phyloP scores from a whole-genome alignment of 2,113 vertebrate genomes.

The Tragulus kanchil region DNA sequence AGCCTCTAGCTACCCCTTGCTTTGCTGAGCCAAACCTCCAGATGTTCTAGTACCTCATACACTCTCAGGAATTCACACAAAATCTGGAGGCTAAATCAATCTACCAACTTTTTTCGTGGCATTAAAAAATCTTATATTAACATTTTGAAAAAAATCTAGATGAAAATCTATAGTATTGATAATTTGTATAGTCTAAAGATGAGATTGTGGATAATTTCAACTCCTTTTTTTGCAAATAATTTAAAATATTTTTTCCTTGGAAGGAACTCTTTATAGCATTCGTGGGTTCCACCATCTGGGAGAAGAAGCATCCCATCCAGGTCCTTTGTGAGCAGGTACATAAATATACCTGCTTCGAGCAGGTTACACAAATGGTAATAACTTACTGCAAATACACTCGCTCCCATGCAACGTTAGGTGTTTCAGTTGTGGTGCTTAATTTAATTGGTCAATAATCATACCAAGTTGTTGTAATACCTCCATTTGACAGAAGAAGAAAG shows the following conservation, averaged over 20 bases:
- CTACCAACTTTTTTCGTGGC: background rate
- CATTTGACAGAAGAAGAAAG: background rate
- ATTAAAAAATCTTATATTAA: background rate
- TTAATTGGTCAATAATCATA: background rate
- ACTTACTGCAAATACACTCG: background rate
- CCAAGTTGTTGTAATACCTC: background rate
- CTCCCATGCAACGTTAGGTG: background rate
- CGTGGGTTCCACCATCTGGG: background rate
- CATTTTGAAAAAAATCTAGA: background rate
- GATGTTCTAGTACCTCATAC: too few species aligned
- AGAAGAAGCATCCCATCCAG: fast-evolving
- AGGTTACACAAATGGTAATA: background rate
- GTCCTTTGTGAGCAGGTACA: background rate
- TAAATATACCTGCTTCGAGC: background rate
- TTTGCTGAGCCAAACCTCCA: background rate
- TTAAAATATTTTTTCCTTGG: background rate
- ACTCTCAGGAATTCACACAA: background rate
- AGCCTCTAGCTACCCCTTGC: background rate
- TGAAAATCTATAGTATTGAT: background rate
- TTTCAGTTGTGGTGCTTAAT: background rate
- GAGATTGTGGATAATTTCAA: background rate
- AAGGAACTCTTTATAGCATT: background rate
- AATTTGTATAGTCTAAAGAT: background rate
- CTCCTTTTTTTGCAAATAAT: background rate
- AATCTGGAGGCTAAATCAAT: background rate